These are phyloP conservation scores for Maconellicoccus hirsutus DNA, from an alignment of 1,140 invertebrate genomes.

Conservation along the genomic window DNA sequence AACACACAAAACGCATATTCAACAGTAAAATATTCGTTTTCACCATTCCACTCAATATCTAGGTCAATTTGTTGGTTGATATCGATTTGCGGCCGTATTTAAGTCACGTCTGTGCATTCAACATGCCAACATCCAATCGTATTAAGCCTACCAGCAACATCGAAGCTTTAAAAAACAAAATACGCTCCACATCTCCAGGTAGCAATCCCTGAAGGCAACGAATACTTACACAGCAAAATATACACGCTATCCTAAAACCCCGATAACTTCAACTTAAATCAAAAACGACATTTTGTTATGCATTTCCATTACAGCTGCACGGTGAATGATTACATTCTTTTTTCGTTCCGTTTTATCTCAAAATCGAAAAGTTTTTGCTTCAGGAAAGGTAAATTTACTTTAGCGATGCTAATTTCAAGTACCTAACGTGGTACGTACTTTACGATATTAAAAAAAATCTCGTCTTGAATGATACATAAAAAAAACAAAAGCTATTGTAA, in stretches of 20 bases:
- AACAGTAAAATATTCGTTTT: neutral
- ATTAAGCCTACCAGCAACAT: neutral
- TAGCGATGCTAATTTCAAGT: neutral
- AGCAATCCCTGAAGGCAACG: too few species aligned
- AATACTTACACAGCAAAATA: too few species aligned
- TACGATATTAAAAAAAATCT: neutral
- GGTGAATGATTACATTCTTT: neutral
- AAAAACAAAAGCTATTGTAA: neutral
- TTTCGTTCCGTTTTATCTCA: neutral
- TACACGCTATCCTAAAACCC: neutral
- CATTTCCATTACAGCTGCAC: too few species aligned
- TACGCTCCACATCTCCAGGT: neutral
- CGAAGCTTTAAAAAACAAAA: constrained; percentile 1
- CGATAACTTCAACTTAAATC: neutral
- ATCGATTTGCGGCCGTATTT: neutral
- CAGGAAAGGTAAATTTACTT: neutral
- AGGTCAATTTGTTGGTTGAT: constrained; percentile 4
- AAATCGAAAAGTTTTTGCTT: neutral
- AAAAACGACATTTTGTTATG: neutral
- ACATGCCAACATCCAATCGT: constrained; percentile 2
- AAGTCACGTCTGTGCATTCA: constrained; percentile 2
- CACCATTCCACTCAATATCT: neutral
- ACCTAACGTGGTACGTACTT: too few species aligned
- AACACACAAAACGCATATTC: neutral
- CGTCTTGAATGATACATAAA: neutral